Base-by-base conservation (phyloP, 2,797 vertebrate genomes). In the Enteromius viviparus region DNA sequence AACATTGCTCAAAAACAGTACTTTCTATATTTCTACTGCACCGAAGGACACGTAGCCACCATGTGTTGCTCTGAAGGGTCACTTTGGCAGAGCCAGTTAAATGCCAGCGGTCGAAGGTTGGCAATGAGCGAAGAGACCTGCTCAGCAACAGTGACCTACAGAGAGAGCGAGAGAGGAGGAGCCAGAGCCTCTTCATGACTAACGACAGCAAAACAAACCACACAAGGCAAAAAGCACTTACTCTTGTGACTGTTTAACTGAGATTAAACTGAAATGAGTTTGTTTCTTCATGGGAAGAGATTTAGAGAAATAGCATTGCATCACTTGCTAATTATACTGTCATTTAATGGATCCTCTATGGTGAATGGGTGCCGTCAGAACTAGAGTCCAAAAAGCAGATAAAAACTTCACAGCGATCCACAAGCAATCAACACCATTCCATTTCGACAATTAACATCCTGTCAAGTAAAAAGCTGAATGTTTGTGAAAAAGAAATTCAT, bases 91-190 rank as follows among this genome's bases (percentile, higher is more conserved):
- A 47, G 42, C 40, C 76, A 78, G 42, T 78, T 47, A 78, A 78
- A 78, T 78, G 76, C 45, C 76, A 65, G 60, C 42, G 6, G 26
- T 65, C 76, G 23, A 51, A 51, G 45, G 14, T 40, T 62, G 51
- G 62, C 70, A 29, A n/a, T 32, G 40, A 68, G 42, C 68, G 3
- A 60, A 34, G 15, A 37, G 42, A 40, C 45, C 40, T 74, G 76
- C 82, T 64, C 32, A 66, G 69, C 76, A 79, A 81, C 79, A 81
- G 47, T 66, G 60, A 58, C 78, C 49, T 21, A 40, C 69, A 55
- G 69, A 65, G 69, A 77, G 32, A 34, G 32, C 2, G 26, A 65
- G 55, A 80, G 78, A 76, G 64, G 68, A 79, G 32, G 65, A 66
- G 70, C 11, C 51, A 51, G 21, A 47, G 55, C 49, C 29, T 55